Percentiles rank a stretch among this genome's conserved stretches.
Conservation (phyloP, 2,888 invertebrate species). For the Pycnomerus fuliginosus region DNA sequence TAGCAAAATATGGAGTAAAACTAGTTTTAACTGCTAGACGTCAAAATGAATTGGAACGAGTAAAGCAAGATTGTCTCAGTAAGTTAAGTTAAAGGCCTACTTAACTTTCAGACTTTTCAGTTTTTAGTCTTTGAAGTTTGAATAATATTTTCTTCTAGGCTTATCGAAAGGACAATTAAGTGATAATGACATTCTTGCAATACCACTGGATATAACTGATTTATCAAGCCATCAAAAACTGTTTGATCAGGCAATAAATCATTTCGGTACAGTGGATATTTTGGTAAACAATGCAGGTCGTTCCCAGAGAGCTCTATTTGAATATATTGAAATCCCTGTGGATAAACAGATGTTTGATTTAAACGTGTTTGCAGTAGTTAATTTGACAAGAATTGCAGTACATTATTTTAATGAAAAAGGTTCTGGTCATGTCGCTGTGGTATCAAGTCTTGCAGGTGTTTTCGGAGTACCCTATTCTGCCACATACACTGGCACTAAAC, state of each 20-base stretch:
- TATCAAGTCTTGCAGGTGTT: slow-evolving; percentile 73
- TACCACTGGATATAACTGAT: slow-evolving; percentile 68
- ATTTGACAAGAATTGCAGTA: slow-evolving; percentile 68
- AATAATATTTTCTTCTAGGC: too few relatives aligned
- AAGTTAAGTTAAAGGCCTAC: slow-evolving; percentile 15
- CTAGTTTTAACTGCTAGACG: slow-evolving; percentile 69
- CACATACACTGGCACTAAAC: slow-evolving; percentile 73
- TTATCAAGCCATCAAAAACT: slow-evolving; percentile 60
- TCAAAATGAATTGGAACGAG: slow-evolving; percentile 61
- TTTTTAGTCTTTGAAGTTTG: background rate
- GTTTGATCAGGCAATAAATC: slow-evolving; percentile 62
- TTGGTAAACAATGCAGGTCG: slow-evolving; percentile 81
- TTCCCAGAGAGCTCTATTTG: slow-evolving; percentile 74
- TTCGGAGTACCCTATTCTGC: slow-evolving; percentile 66
- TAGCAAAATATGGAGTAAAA: slow-evolving; percentile 67
- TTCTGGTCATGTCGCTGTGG: slow-evolving; percentile 70
- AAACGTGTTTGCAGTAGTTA: slow-evolving; percentile 73
- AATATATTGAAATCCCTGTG: slow-evolving; percentile 67
- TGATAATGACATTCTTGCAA: slow-evolving; percentile 64
- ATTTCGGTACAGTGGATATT: slow-evolving; percentile 74
- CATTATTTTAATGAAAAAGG: slow-evolving; percentile 62
- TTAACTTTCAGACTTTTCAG: slow-evolving; percentile 26
- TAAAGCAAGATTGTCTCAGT: slow-evolving; percentile 66
- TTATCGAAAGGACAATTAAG: slow-evolving; percentile 51
- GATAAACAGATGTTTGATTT: slow-evolving; percentile 74